Conservation (phyloP, 2,888 invertebrate species). For the Norana najaformis region DNA sequence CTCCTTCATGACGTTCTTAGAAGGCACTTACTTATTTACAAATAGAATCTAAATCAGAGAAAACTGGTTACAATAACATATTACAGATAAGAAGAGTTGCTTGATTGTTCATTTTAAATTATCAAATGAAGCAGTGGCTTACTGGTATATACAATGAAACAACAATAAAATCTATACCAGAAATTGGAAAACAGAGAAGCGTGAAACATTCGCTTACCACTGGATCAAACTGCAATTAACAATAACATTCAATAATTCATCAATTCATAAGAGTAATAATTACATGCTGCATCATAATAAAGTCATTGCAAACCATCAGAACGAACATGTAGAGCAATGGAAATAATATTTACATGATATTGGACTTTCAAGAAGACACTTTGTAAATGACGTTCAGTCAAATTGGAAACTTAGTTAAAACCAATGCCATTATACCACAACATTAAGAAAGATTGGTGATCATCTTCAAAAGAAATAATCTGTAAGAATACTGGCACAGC, state of each 20-base stretch:
- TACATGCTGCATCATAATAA: neutral
- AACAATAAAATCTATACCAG: neutral
- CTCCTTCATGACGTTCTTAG: neutral
- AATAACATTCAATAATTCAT: slow-evolving; percentile 8
- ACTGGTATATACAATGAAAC: neutral
- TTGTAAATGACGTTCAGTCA: neutral
- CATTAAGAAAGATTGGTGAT: neutral
- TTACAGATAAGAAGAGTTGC: neutral
- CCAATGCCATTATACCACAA: neutral
- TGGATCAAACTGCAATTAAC: slow-evolving; percentile 23
- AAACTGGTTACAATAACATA: neutral
- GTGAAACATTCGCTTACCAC: slow-evolving; percentile 16
- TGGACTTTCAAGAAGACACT: neutral
- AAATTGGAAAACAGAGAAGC: neutral
- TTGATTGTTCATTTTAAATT: neutral
- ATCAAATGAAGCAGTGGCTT: neutral
- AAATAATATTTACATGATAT: neutral
- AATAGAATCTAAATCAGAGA: neutral
- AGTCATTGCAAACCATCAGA: neutral
- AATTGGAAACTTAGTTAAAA: neutral
- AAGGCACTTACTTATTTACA: slow-evolving; percentile 2
- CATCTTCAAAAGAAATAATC: neutral
- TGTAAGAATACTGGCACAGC: neutral
- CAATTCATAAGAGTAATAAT: neutral
- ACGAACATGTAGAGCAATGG: neutral